Evolutionary conservation across 2,888 invertebrate species (phyloP), one percentile per base, ranked within the genome.

Genomic region (Amphimallon solstitiale): DNA sequence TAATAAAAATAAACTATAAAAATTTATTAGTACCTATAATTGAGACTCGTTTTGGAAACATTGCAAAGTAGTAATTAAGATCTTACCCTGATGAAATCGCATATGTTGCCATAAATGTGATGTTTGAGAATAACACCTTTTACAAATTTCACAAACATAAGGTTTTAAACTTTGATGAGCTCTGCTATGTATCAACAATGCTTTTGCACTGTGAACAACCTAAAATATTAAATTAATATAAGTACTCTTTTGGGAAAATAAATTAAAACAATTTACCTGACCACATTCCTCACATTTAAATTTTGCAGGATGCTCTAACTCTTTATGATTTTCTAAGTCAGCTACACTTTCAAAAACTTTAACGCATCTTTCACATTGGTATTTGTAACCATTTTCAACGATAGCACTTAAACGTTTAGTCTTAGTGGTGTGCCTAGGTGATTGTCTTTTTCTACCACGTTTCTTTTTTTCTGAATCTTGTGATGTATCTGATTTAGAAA

Each of bases 101-200:
- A 88, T 85, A 73, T 89, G 89, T 63, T 89, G 88, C 87, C 88
- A 88, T 72, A 89, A 81, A 75, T 89, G 88, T 59, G 88, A 88
- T 0, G 88, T 88, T 75, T 89, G 88, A 0, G 88, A 83, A 72
- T 86, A 87, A 3, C 86, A 86, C 68, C 86, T 83, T n/a, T 87
- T 88, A 70, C 88, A 88, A 46, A 87, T 84, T 72, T 88, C 88
- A 71, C 88, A 88, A 4, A 87, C 81, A 71, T 86, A 86, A 23
- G 86, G 86, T 15, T 83, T 83, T 61, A 83, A 70, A 67, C 80
- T 81, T 68, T 82, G 82, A 66, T 83, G 82, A 10, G 81, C 81
- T 43, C 83, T 71, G 68, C 80, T 80, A 69, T 83, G 83, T 40
- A 82, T 80, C 63, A 81, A 71, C 46, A 83, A 72, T 7, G 82